These are phyloP conservation scores for Dryobota labecula DNA, from an alignment of 2,888 invertebrate genomes.

Conservation along the genomic window DNA sequence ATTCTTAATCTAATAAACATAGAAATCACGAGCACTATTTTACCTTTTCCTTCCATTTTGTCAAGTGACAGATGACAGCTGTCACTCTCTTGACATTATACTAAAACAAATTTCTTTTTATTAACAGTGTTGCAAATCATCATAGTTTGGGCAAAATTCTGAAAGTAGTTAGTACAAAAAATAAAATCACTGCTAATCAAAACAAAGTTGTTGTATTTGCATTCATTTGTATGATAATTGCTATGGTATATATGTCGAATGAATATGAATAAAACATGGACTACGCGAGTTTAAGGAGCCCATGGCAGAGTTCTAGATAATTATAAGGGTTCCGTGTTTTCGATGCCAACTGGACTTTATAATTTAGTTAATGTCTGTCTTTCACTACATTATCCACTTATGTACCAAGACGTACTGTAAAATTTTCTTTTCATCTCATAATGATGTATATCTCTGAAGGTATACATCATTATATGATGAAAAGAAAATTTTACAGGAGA, in stretches of 20 bases:
- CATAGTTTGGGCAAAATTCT: not conserved
- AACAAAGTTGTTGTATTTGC: not conserved
- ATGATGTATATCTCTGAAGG: no score
- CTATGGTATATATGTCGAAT: not conserved
- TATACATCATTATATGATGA: no score
- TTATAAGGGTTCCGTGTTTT: not conserved
- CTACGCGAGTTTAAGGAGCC: not conserved
- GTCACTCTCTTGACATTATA: no score
- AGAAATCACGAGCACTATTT: no score
- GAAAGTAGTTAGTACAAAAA: not conserved
- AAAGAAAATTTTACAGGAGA: no score
- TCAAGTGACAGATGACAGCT: no score
- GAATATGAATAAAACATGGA: conserved; percentile 11
- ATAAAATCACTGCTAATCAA: not conserved
- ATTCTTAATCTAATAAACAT: no score
- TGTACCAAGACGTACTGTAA: no score
- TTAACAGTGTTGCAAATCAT: not conserved
- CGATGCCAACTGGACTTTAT: not conserved
- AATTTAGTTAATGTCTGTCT: not conserved
- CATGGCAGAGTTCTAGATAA: not conserved
- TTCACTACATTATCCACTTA: not conserved
- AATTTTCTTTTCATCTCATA: no score
- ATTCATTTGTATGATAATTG: not conserved
- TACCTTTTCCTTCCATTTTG: no score
- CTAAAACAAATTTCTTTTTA: no score